Percentiles rank a stretch among this genome's conserved stretches.
Evolutionary conservation across 2,113 vertebrate species (phyloP).

Genomic region (Delphinapterus leucas): DNA sequence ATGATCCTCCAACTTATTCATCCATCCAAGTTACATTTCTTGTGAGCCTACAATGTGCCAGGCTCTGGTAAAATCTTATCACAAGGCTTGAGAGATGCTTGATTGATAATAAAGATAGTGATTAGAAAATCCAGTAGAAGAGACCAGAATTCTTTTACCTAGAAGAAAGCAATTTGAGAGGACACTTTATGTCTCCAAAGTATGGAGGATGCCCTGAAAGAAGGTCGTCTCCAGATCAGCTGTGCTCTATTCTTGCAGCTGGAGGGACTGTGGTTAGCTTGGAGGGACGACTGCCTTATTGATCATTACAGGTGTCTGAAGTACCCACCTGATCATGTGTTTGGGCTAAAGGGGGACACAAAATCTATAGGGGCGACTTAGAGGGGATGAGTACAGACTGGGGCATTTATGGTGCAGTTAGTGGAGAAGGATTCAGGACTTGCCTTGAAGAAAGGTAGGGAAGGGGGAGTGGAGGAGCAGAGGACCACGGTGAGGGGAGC

Average conservation of each 20-base stretch:
- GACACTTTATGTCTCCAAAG: background rate
- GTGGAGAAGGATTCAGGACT: background rate
- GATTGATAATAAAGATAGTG: background rate
- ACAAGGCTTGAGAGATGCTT: background rate
- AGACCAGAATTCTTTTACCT: background rate
- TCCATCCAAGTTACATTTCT: background rate
- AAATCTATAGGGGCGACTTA: background rate
- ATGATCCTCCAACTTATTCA: background rate
- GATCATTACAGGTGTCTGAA: background rate
- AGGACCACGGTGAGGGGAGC: background rate
- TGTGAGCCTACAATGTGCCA: background rate
- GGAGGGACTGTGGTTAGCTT: background rate
- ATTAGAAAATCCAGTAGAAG: background rate
- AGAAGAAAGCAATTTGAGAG: background rate
- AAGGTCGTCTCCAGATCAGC: background rate
- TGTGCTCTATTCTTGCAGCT: background rate
- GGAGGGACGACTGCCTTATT: background rate
- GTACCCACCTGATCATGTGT: background rate
- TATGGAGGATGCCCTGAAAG: background rate
- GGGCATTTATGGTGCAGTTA: background rate
- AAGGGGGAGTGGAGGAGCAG: background rate
- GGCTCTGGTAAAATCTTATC: background rate
- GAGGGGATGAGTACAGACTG: background rate
- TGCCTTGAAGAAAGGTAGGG: background rate
- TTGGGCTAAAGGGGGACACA: background rate